These are phyloP conservation scores for Cylloceria caligata DNA, from an alignment of 2,888 invertebrate genomes.

Conservation along the genomic window DNA sequence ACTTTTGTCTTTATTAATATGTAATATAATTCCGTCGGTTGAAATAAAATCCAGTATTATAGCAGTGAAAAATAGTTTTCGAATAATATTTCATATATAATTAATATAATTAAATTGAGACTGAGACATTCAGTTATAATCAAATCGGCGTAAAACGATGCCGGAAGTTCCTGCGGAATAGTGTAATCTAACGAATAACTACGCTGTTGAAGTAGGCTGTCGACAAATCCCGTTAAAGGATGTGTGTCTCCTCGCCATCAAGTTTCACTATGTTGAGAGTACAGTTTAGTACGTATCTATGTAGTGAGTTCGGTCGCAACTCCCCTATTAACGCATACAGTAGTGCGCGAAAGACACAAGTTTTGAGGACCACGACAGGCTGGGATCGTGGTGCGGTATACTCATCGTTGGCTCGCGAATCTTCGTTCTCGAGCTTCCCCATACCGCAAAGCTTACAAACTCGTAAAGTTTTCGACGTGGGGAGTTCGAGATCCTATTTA, in stretches of 20 bases:
- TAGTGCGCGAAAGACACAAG: conserved; percentile 31
- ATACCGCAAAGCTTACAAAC: conserved; percentile 60
- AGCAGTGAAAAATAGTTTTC: too few relatives aligned
- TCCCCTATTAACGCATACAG: conserved; percentile 36
- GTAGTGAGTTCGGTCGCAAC: background rate
- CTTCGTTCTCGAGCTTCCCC: conserved; percentile 11
- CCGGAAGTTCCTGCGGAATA: background rate
- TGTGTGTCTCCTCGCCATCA: background rate
- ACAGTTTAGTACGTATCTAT: conserved; percentile 33
- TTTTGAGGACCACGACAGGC: conserved; percentile 35
- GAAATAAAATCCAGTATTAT: too few relatives aligned
- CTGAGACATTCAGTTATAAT: conserved; percentile 11
- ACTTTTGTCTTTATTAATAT: background rate
- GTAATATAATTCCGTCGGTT: too few relatives aligned
- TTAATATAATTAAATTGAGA: background rate
- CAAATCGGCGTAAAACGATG: conserved; percentile 28
- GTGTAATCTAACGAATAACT: conserved; percentile 44
- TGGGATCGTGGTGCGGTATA: conserved; percentile 17
- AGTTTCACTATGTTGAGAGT: conserved; percentile 21
- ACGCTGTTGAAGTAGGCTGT: conserved; percentile 14
- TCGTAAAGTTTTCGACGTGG: conserved; percentile 59
- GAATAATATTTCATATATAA: too few relatives aligned
- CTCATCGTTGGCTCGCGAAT: conserved; percentile 35
- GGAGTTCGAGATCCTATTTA: conserved; percentile 64
- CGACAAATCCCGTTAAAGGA: conserved; percentile 32